Conservation (phyloP, 2,888 invertebrate genomes). For the Heliconius hortense region DNA sequence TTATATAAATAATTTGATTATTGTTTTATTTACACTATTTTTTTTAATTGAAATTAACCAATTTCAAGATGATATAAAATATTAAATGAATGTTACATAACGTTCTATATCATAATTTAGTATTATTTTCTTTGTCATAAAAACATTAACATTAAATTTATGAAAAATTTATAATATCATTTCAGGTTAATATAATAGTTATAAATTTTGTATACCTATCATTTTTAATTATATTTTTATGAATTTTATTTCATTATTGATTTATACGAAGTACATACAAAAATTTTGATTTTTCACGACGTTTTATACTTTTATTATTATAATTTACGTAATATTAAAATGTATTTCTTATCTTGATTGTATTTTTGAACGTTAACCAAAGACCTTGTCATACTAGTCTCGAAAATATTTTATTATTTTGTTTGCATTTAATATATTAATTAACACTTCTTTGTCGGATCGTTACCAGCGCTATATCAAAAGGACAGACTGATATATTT, state of each 20-base stretch:
- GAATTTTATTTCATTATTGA: background rate
- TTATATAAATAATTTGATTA: background rate
- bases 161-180: background rate
- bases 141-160: background rate
- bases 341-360: constrained; percentile 16
- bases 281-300: background rate
- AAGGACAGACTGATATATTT: constrained; percentile 58
- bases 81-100: background rate
- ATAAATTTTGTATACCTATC: no score
- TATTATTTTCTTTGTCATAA: background rate
- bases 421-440: constrained; percentile 61
- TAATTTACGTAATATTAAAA: constrained; percentile 9
- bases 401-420: constrained; percentile 61
- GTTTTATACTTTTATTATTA: background rate
- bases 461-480: constrained; percentile 68
- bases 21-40: background rate
- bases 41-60: no score
- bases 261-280: background rate
- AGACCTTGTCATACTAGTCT: constrained; percentile 75
- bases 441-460: constrained; percentile 48
- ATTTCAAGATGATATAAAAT: background rate
- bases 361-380: constrained; percentile 65
- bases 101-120: no score
- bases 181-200: background rate
- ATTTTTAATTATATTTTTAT: background rate